phyloP scores from a whole-genome alignment of 2,113 vertebrate genomes.

The Lagopus muta region DNA sequence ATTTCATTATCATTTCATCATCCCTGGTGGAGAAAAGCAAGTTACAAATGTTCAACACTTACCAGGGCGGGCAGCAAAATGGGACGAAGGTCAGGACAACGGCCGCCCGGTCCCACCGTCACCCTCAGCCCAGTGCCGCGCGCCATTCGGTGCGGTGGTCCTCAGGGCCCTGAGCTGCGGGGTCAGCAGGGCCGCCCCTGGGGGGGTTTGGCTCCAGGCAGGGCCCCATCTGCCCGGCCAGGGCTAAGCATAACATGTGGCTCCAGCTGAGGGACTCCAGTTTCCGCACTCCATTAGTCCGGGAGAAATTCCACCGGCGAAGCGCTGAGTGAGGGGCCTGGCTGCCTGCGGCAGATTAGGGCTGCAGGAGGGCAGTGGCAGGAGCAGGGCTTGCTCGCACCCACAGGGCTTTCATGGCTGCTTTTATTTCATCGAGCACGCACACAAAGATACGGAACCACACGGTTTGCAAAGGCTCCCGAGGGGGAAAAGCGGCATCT shows the following conservation, averaged over 20 bases:
- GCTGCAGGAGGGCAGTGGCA: neutral
- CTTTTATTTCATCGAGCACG: neutral
- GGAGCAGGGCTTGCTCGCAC: neutral
- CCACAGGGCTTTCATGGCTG: neutral
- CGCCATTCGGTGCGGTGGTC: neutral
- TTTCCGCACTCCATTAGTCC: constrained; percentile 3
- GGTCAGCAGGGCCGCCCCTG: neutral
- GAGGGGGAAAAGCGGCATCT: neutral
- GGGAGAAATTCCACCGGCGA: constrained; percentile 37
- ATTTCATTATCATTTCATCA: constrained; percentile 67
- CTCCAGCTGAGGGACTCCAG: constrained; percentile 5
- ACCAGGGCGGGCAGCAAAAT: neutral
- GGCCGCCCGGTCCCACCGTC: neutral
- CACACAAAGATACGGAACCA: neutral
- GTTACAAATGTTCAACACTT: constrained; percentile 14
- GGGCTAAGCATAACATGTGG: neutral
- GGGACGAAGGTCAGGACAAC: neutral
- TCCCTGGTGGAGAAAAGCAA: neutral
- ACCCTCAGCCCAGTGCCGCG: neutral
- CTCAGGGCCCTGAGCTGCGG: neutral
- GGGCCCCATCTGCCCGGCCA: neutral
- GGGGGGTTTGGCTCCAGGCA: neutral
- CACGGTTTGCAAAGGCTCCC: neutral
- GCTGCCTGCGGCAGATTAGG: neutral
- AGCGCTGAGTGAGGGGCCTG: constrained; percentile 41